Conservation (phyloP, 2,888 invertebrate species). For the Lordiphosa fenestrarum region DNA sequence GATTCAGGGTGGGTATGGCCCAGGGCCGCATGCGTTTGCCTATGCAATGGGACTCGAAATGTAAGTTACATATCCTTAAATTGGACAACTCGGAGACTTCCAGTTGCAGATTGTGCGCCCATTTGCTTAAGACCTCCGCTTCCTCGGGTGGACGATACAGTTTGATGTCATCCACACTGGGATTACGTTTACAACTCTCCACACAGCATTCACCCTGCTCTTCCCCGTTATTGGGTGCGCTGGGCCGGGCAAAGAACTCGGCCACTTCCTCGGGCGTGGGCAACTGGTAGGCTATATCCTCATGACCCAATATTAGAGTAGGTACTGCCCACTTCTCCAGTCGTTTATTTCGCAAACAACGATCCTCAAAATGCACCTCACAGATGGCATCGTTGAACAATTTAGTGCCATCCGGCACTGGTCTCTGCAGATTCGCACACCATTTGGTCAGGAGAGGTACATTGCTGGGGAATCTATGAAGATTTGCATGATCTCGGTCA, state of each 20-base stretch:
- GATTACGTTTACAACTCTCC: conserved; percentile 72
- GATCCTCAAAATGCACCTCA: conserved; percentile 75
- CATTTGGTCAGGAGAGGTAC: conserved; percentile 66
- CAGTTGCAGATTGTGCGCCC: conserved; percentile 73
- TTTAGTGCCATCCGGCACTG: conserved; percentile 72
- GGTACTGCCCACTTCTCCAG: conserved; percentile 76
- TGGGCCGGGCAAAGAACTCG: conserved; percentile 63
- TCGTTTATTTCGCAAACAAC: conserved; percentile 74
- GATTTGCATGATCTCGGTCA: conserved; percentile 75
- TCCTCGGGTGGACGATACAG: conserved; percentile 75
- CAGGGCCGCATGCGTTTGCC: conserved; percentile 74
- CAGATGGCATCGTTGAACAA: conserved; percentile 77
- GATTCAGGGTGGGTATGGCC: conserved; percentile 76
- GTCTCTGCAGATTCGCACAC: conserved; percentile 72
- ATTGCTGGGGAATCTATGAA: conserved; percentile 76
- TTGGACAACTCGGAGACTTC: conserved; percentile 52
- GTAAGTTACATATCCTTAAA: conserved; percentile 71
- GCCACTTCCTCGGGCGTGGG: conserved; percentile 71
- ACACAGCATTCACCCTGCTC: conserved; percentile 77
- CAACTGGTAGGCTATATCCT: conserved; percentile 58
- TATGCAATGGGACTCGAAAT: conserved; percentile 75
- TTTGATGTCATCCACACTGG: conserved; percentile 75
- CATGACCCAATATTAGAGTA: conserved; percentile 65
- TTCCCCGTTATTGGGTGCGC: conserved; percentile 69
- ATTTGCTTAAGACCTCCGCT: conserved; percentile 66